Conservation (phyloP, 2,888 invertebrate genomes). For the Timema podura region DNA sequence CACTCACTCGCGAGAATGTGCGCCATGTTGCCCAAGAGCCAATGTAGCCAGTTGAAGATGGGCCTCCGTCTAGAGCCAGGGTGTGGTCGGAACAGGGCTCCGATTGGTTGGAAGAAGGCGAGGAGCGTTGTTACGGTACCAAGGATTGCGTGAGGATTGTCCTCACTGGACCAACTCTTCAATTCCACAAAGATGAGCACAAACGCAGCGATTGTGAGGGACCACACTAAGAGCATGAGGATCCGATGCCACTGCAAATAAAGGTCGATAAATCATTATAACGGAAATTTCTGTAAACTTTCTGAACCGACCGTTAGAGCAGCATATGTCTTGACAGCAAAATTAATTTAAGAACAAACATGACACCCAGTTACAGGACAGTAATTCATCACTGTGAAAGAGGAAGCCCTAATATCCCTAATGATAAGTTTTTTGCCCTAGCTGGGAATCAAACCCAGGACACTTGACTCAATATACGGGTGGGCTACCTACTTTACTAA, state of each 20-base stretch:
- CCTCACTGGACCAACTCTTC: slow-evolving; percentile 64
- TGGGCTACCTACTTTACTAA: too few relatives aligned
- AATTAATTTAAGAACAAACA: too few relatives aligned
- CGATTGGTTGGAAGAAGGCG: slow-evolving; percentile 83
- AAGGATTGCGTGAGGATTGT: slow-evolving; percentile 78
- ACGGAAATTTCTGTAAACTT: slow-evolving; percentile 12
- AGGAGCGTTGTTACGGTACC: slow-evolving; percentile 73
- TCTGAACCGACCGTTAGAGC: too few relatives aligned
- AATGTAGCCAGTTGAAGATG: slow-evolving; percentile 89
- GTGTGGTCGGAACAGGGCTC: slow-evolving; percentile 80
- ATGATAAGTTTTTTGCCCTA: too few relatives aligned
- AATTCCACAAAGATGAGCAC: slow-evolving; percentile 79
- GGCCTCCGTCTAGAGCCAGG: slow-evolving; percentile 74
- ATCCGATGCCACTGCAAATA: slow-evolving; percentile 73
- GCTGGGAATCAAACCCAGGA: too few relatives aligned
- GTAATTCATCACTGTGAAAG: too few relatives aligned
- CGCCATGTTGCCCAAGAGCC: slow-evolving; percentile 82
- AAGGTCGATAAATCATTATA: slow-evolving; percentile 6
- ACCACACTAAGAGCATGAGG: slow-evolving; percentile 75
- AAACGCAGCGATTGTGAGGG: slow-evolving; percentile 71
- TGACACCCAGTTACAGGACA: too few relatives aligned
- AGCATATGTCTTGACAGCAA: too few relatives aligned
- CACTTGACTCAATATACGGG: too few relatives aligned
- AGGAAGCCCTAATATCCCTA: too few relatives aligned
- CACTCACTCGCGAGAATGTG: slow-evolving; percentile 81